A percentile compares a stretch with the other conserved stretches of the same genome.
Evolutionary conservation across 2,797 vertebrate species (phyloP).

Genomic region (Pipistrellus pipistrellus): DNA sequence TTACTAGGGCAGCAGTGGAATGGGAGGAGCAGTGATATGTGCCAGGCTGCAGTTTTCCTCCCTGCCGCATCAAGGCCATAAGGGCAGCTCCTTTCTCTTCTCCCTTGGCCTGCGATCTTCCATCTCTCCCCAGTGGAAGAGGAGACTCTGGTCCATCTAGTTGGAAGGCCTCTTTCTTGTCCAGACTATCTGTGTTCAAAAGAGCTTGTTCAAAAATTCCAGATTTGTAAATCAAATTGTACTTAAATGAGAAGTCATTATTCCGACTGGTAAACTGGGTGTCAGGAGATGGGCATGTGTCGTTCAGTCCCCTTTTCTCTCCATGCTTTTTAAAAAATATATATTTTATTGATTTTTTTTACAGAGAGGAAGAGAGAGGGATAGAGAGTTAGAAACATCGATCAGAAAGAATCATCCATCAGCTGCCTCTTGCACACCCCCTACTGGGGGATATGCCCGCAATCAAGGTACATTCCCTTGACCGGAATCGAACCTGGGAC

Average conservation of each 20-base stretch:
- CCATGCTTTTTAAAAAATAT: background rate
- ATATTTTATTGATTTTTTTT: too few species aligned
- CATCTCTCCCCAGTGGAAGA: background rate
- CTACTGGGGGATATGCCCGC: too few species aligned
- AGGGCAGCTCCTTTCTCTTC: background rate
- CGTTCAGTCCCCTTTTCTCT: background rate
- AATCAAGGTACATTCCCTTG: too few species aligned
- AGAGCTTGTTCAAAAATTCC: background rate
- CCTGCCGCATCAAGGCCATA: background rate
- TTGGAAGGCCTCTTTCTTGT: background rate
- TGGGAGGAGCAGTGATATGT: background rate
- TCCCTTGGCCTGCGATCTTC: background rate
- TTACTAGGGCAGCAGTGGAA: constrained; percentile 49
- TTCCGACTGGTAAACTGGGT: background rate
- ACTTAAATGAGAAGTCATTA: background rate
- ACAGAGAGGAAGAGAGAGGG: too few species aligned
- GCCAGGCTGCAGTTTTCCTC: background rate
- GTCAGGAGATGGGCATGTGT: background rate
- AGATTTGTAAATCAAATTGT: background rate
- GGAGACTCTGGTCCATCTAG: background rate
- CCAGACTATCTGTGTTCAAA: background rate
- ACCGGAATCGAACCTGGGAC: too few species aligned
- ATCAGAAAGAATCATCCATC: too few species aligned
- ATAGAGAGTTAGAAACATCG: too few species aligned
- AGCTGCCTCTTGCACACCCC: too few species aligned